A percentile compares a stretch with the other conserved stretches of the same genome.
phyloP scores from a whole-genome alignment of 2,888 invertebrate species.

The Hololepta plana region DNA sequence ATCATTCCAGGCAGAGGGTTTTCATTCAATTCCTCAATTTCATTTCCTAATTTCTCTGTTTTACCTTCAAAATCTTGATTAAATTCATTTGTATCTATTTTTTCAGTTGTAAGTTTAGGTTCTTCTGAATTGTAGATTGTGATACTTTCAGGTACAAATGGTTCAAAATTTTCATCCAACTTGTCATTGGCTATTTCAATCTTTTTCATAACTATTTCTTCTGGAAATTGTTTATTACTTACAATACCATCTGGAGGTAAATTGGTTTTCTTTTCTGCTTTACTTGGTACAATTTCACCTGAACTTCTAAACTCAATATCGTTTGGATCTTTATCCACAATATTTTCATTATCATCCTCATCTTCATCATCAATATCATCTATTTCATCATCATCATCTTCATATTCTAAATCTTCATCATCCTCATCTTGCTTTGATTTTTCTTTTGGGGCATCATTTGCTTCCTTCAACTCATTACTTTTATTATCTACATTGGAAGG shows the following conservation, averaged over 20 bases:
- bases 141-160: not conserved
- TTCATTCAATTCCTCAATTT: not conserved
- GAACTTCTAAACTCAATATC: slow-evolving; percentile 1
- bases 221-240: no score
- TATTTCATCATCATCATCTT: not conserved
- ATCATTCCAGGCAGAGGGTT: not conserved
- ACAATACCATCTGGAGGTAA: slow-evolving; percentile 2
- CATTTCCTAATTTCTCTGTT: not conserved
- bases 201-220: not conserved
- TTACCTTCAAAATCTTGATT: not conserved
- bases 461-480: no score
- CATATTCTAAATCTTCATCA: slow-evolving; percentile 1
- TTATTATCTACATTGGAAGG: no score
- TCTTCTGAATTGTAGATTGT: not conserved
- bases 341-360: slow-evolving; percentile 6
- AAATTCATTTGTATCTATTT: not conserved
- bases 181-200: not conserved
- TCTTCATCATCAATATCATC: slow-evolving; percentile 9
- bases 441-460: not conserved
- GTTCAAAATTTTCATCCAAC: not conserved
- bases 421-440: not conserved
- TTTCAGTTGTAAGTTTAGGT: not conserved
- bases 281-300: slow-evolving; percentile 3
- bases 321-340: slow-evolving; percentile 3
- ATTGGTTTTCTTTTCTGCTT: slow-evolving; percentile 5